Conservation (phyloP, 2,113 vertebrate genomes). For the Candoia aspera region DNA sequence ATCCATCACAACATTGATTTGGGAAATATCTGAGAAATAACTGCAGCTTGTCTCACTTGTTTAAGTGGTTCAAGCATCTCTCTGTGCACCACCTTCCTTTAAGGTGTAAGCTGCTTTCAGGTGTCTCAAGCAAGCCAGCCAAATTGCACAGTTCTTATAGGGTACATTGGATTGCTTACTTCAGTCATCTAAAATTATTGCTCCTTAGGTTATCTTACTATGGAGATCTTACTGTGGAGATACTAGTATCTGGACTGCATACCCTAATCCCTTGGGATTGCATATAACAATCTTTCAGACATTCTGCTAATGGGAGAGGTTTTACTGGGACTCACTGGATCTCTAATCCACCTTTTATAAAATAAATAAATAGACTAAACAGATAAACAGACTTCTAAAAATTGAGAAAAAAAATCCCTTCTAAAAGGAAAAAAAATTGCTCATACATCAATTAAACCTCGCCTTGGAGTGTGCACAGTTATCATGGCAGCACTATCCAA, state of each 20-base stretch:
- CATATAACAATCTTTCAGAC: background rate
- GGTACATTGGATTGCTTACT: no score
- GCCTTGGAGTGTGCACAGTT: constrained; percentile 95
- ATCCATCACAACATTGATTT: background rate
- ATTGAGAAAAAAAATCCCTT: background rate
- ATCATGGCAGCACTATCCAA: constrained; percentile 99
- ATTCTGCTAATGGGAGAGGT: background rate
- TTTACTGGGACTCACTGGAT: background rate
- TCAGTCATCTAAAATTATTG: background rate
- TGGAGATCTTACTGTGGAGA: background rate
- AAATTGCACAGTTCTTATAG: background rate
- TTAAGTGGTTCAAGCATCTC: background rate
- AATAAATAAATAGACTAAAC: background rate
- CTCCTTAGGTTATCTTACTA: background rate
- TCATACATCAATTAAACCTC: constrained; percentile 93
- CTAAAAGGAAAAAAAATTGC: background rate
- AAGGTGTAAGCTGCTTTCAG: background rate
- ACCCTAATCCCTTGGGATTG: background rate
- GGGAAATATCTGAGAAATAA: background rate
- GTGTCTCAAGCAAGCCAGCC: background rate
- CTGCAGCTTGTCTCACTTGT: background rate
- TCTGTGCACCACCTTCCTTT: background rate
- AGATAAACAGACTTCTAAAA: background rate
- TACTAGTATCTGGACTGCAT: background rate
- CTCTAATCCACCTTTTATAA: background rate